Evolutionary conservation across 2,888 invertebrate species (phyloP), one percentile per base, ranked within the genome.

Genomic region (Belgica antarctica): DNA sequence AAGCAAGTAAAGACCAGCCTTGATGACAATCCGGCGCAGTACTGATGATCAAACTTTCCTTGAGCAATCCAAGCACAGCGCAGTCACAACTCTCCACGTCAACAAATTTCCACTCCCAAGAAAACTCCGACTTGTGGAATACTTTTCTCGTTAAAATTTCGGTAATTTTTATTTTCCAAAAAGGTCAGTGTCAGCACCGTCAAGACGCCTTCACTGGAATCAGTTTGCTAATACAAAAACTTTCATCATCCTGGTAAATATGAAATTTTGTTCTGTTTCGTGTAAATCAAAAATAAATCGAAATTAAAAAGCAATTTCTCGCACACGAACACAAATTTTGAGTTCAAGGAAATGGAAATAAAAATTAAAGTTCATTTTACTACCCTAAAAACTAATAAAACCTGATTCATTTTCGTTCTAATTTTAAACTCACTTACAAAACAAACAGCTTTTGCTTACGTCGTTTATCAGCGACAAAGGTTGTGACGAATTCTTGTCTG

Each of bases 321-420:
- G n/a, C n/a, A n/a, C n/a, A n/a, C n/a, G n/a, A n/a, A n/a, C n/a
- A n/a, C n/a, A 4, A 41, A 41, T 41, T n/a, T 3, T n/a, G 41
- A 10, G 10, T 41, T 41, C 4, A 41, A 41, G 41, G 3, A 41
- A 41, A 41, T 41, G 41, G 41, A 41, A n/a, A n/a, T n/a, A n/a
- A n/a, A n/a, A n/a, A n/a, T n/a, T 2, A 41, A 41, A 41, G 3
- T 41, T 12, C 15, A n/a, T 41, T 41, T 41, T 15, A 2, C 46
- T 46, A 46, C 3, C 52, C 19, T 52, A 52, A 12, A n/a, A 52
- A 52, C 52, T 52, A 52, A 52, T 52, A 52, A 52, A 52, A 52
- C 52, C 52, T 52, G 52, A 52, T 52, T 52, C 22, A 8, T 52
- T 52, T 52, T 17, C 46, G 15, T 46, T n/a, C n/a, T 34, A 34